Base-by-base conservation (phyloP, 2,113 vertebrate species). In the Amphiprion ocellaris region DNA sequence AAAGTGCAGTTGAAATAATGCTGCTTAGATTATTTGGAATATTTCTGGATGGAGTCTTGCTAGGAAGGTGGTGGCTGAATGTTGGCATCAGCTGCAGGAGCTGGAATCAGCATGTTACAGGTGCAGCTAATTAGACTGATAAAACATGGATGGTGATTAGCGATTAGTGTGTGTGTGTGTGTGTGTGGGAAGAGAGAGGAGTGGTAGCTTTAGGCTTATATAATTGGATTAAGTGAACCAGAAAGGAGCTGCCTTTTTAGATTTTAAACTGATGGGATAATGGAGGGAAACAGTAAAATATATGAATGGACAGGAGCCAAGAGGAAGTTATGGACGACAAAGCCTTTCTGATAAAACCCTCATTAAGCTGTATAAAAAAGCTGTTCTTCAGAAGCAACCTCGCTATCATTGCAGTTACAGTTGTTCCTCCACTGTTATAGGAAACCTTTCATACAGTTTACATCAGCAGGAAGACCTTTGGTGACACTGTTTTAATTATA, bases 201-300 rank as follows among this genome's bases (percentile, higher is more conserved):
- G 53, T 50, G 74, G 68, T 77, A 63, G 72, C 72, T 77, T 64
- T 65, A 60, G 68, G 77, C 72, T 69, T 30, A 17, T 26, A 19
- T 83, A 80, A 87, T 77, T 77, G 77, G 76, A 87, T 76, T 77
- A 83, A 68, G 66, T 19, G 61, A 76, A 79, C 49, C 75, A 68
- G 50, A 70, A 70, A 79, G 21, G 24, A 67, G 55, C 52, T 60
- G 16, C 33, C 41, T 46, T 30, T 49, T 44, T 61, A 73, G 68
- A 62, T 79, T 71, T 52, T 46, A 50, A 74, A 44, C 66, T 56
- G 66, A 73, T 77, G 16, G 37, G 17, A 67, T 62, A 53, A 66
- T 56, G n/a, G 33, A 58, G 56, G 44, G 11, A 30, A 69, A 59
- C 4, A 1, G 24, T 58, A 39, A 64, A 77, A 54, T 62, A 33